These are phyloP conservation scores for Trochalopteron elliotii DNA, from an alignment of 2,113 vertebrate genomes.

Conservation along the genomic window DNA sequence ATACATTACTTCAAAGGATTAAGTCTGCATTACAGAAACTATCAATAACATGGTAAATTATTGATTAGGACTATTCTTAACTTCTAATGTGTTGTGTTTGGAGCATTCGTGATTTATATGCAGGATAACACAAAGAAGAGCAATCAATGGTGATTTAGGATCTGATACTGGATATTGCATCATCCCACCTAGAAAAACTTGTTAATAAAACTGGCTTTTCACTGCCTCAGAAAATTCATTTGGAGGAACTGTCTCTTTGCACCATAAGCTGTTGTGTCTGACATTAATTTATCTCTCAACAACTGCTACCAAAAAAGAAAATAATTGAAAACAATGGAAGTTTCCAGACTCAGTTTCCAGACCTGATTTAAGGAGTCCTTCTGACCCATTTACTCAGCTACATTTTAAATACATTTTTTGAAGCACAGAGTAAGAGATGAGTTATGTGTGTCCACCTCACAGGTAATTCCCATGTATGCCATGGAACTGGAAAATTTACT, in stretches of 20 bases:
- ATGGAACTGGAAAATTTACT: background rate
- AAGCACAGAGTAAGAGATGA: background rate
- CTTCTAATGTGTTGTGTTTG: background rate
- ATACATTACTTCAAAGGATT: background rate
- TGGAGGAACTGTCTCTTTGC: background rate
- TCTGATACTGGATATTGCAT: background rate
- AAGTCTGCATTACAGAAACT: background rate
- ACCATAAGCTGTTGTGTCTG: background rate
- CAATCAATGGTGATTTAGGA: accelerated
- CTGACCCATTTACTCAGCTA: background rate
- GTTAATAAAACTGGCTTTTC: background rate
- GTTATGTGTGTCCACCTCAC: background rate
- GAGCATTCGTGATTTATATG: background rate
- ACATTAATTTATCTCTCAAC: background rate
- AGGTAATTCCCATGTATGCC: background rate
- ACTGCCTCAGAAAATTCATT: background rate
- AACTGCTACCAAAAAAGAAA: accelerated
- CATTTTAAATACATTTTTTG: background rate
- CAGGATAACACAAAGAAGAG: background rate
- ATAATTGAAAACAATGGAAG: background rate
- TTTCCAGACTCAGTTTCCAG: background rate
- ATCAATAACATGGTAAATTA: background rate
- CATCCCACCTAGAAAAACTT: background rate
- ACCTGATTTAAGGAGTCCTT: background rate
- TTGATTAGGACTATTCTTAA: constrained; percentile 4